Evolutionary conservation across 2,113 vertebrate species (phyloP), one percentile per base, ranked within the genome.

Genomic region (Microcebus lehilahytsara): DNA sequence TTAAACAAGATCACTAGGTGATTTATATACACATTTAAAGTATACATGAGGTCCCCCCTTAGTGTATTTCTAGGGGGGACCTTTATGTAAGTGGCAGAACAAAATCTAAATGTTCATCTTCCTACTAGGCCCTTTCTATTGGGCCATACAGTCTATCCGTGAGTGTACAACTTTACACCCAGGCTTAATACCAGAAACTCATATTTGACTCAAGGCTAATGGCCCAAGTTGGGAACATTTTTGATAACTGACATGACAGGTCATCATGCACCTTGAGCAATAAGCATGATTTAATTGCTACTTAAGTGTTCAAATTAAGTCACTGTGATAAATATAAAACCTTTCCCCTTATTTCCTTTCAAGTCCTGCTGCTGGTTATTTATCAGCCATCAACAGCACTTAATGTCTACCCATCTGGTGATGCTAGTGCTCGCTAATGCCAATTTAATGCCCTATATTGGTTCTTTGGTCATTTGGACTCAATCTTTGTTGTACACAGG

Each of bases 231-330:
- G 60, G 60, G 13, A 92, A 93, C 89, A 77, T 84, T 92, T 79
- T 87, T 96, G 64, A 85, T 67, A 96, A 95, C 49, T 91, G 72
- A 81, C 42, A 42, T 84, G 93, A 56, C 1, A 32, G 58, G 62
- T 83, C 37, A n/a, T 62, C 11, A 51, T 62, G 89, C 66, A 66
- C 62, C 84, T 74, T 69, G 83, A 90, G 91, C 86, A 92, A 72
- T 88, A 80, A 96, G 86, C 51, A 69, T 85, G 85, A 84, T 88
- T 97, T 97, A 71, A 75, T 96, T 85, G 85, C 66, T 96, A 81
- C 66, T 93, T 84, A 95, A 96, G 51, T 37, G 64, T 85, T 81
- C 97, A 87, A 78, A 92, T 94, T 95, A 91, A 90, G 86, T 84
- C 49, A 62, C 58, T 66, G 12, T 4, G 85, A 96, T 95, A 97